A percentile compares a stretch with the other conserved stretches of the same genome.
These are phyloP conservation scores for Lasioglossum lativentre DNA, from an alignment of 2,888 invertebrate genomes.

Conservation along the genomic window DNA sequence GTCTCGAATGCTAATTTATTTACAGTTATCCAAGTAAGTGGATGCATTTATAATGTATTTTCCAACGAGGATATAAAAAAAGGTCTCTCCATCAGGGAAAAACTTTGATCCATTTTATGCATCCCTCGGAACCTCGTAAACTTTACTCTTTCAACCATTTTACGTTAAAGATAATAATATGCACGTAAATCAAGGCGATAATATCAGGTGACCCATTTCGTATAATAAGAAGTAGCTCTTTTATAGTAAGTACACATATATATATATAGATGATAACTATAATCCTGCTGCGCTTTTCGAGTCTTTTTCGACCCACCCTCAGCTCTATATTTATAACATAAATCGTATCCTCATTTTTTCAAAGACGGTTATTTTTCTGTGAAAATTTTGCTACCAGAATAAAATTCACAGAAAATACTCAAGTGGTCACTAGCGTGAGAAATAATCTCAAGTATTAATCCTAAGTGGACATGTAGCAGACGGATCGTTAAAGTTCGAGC, in stretches of 20 bases:
- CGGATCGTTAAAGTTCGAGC: neutral
- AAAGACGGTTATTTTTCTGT: neutral
- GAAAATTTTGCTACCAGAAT: neutral
- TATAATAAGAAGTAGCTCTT: slow-evolving; percentile 5
- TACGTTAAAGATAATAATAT: slow-evolving; percentile 5
- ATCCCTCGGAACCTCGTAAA: neutral
- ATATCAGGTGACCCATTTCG: neutral
- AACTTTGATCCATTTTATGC: neutral
- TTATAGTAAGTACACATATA: neutral
- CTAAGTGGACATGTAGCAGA: neutral
- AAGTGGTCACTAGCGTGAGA: neutral
- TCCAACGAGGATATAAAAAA: neutral
- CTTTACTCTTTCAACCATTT: neutral
- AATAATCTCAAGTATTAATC: neutral
- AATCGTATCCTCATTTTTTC: neutral
- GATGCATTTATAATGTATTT: neutral
- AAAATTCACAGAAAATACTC: neutral
- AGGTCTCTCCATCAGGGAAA: neutral
- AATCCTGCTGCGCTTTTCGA: neutral
- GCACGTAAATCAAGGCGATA: slow-evolving; percentile 1
- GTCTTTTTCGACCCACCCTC: neutral
- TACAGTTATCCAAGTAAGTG: neutral
- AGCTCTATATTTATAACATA: neutral
- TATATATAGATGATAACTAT: neutral
- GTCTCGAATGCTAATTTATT: neutral